phyloP scores from a whole-genome alignment of 2,888 invertebrate genomes.

The Conus canariensis region DNA sequence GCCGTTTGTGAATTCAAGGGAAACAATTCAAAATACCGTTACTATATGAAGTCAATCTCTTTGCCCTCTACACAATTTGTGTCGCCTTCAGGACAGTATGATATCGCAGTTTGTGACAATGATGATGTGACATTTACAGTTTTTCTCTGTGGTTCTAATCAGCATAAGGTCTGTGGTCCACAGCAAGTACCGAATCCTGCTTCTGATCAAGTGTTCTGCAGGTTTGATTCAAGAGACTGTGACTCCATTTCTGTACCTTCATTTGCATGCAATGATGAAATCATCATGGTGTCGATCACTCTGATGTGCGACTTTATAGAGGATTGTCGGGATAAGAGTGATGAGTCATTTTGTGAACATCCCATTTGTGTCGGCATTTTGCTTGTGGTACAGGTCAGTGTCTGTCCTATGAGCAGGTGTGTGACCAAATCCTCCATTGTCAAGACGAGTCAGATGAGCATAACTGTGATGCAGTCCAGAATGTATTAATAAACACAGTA shows the following conservation, averaged over 20 bases:
- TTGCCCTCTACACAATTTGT: not conserved
- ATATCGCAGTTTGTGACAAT: not conserved
- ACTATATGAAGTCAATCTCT: not conserved
- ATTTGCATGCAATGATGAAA: not conserved
- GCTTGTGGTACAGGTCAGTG: not conserved
- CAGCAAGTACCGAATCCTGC: not conserved
- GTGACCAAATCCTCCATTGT: not conserved
- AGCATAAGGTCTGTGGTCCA: not conserved
- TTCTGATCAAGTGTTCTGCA: not conserved
- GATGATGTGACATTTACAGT: not conserved
- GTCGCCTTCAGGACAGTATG: not conserved
- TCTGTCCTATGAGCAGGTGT: not conserved
- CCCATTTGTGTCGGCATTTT: not conserved
- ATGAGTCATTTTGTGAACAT: not conserved
- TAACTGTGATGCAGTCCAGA: not conserved
- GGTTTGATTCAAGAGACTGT: not conserved
- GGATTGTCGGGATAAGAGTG: conserved; percentile 5
- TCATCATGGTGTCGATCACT: not conserved
- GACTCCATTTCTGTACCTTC: not conserved
- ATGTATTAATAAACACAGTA: not conserved
- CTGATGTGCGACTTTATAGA: not conserved
- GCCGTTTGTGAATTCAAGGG: not conserved
- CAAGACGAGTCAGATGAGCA: not conserved
- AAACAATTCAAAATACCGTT: not conserved
- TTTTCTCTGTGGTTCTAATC: not conserved